Evolutionary conservation across 2,888 invertebrate species (phyloP).

Genomic region (Argyresthia albistria): DNA sequence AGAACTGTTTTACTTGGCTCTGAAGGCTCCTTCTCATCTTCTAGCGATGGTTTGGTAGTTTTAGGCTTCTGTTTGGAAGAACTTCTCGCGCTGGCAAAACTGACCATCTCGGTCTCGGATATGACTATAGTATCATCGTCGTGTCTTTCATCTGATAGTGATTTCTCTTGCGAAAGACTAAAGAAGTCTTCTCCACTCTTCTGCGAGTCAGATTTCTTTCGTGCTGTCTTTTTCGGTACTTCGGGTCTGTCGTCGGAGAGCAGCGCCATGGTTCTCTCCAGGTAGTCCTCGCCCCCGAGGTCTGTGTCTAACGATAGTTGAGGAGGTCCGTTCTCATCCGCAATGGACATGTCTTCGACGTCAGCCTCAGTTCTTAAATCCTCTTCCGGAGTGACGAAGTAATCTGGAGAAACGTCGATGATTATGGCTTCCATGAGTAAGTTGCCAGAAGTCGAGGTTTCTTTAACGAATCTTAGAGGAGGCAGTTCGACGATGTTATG

Average conservation of each 20-base stretch:
- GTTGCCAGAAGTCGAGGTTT: constrained; percentile 90
- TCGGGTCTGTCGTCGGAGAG: constrained; percentile 68
- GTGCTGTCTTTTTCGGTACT: constrained; percentile 69
- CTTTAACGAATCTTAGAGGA: constrained; percentile 89
- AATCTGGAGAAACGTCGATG: constrained; percentile 90
- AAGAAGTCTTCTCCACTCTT: constrained; percentile 76
- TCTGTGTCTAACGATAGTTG: constrained; percentile 66
- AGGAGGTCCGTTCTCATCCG: constrained; percentile 76
- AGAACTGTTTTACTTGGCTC: constrained; percentile 38
- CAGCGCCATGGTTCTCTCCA: constrained; percentile 56
- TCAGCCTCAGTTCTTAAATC: constrained; percentile 90
- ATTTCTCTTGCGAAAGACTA: constrained; percentile 74
- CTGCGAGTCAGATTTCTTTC: constrained; percentile 77
- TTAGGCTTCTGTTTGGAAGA: constrained; percentile 58
- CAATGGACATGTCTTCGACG: constrained; percentile 87
- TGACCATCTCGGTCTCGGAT: constrained; percentile 75
- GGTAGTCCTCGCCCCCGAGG: constrained; percentile 67
- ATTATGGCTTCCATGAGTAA: constrained; percentile 92
- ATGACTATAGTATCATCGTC: constrained; percentile 72
- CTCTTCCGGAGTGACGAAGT: constrained; percentile 83
- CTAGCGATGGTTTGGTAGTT: constrained; percentile 35
- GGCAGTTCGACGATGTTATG: constrained; percentile 90
- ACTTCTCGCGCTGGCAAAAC: constrained; percentile 78
- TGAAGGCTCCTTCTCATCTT: constrained; percentile 40
- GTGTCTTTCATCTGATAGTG: constrained; percentile 72